phyloP scores from a whole-genome alignment of 2,113 vertebrate species.

The Pardalotus punctatus region DNA sequence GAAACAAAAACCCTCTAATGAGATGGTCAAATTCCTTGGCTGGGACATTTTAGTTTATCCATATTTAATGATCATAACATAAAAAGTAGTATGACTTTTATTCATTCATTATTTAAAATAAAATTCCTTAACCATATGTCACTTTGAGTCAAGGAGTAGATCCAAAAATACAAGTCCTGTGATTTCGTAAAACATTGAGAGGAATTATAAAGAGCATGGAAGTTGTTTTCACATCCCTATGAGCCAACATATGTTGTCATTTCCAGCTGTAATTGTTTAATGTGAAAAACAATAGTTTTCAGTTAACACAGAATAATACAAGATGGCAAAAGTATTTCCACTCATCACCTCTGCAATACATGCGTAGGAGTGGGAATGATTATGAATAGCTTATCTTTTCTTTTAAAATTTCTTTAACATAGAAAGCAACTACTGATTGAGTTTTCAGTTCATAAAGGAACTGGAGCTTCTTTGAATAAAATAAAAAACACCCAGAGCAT shows the following conservation, averaged over 20 bases:
- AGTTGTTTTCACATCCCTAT: neutral
- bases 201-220: neutral
- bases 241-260: neutral
- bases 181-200: neutral
- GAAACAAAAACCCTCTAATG: neutral
- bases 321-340: neutral
- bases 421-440: neutral
- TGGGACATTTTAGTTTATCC: neutral
- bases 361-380: neutral
- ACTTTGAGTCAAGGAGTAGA: neutral
- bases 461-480: neutral
- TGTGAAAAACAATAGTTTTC: neutral
- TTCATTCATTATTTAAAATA: neutral
- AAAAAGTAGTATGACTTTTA: neutral
- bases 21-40: neutral
- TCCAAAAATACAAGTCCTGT: neutral
- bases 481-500: neutral
- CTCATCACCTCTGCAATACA: neutral
- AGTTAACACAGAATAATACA: neutral
- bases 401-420: neutral
- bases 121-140: neutral
- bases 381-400: neutral
- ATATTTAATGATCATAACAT: neutral
- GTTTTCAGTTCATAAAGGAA: neutral
- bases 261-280: conserved; percentile 8